Evolutionary conservation across 1,140 invertebrate genomes (phyloP).

Genomic region (Apolygus lucorum): DNA sequence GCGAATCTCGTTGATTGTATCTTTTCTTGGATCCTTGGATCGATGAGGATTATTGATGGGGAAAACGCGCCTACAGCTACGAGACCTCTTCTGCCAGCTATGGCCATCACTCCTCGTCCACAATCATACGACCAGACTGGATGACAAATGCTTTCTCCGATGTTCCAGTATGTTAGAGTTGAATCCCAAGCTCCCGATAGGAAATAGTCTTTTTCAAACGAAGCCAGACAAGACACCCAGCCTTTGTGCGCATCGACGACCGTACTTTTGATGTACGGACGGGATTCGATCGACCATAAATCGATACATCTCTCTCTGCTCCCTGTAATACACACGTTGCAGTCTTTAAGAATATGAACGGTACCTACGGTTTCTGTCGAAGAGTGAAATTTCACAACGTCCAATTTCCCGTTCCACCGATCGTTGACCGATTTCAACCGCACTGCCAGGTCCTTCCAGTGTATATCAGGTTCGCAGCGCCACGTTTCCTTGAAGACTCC

Average conservation of each 20-base stretch:
- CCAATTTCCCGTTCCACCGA: neutral
- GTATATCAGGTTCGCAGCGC: neutral
- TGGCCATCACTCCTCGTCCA: neutral
- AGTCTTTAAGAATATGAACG: neutral
- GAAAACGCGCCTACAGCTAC: neutral
- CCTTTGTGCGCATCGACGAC: neutral
- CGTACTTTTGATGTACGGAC: neutral
- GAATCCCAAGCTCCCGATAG: neutral
- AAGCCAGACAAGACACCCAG: neutral
- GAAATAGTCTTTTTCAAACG: neutral
- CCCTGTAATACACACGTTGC: neutral
- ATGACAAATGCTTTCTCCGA: neutral
- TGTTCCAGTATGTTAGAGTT: neutral
- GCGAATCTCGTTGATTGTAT: neutral
- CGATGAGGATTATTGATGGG: neutral
- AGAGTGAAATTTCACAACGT: neutral
- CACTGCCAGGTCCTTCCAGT: neutral
- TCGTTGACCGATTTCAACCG: neutral
- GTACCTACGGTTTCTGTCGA: neutral
- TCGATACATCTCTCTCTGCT: constrained; percentile 3
- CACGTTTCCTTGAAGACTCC: neutral
- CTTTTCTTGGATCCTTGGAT: neutral
- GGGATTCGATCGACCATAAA: neutral
- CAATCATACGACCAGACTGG: neutral
- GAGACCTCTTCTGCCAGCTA: neutral